A percentile compares a stretch with the other conserved stretches of the same genome.
These are phyloP conservation scores for Menura novaehollandiae DNA, from an alignment of 2,113 vertebrate genomes.

Conservation along the genomic window DNA sequence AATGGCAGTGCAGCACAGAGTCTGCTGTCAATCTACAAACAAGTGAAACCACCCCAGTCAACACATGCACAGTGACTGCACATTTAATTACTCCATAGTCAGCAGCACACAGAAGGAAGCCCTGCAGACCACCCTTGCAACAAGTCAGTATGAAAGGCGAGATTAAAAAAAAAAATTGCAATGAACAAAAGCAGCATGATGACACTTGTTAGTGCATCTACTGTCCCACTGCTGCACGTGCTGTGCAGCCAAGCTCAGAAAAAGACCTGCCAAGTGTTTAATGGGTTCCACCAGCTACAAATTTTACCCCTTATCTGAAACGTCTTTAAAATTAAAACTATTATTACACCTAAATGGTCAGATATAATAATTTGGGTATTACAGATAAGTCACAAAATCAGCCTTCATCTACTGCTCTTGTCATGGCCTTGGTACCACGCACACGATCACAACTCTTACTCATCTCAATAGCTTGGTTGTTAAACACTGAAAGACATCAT, in stretches of 20 bases:
- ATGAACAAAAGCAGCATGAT: not conserved
- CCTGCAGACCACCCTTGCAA: not conserved
- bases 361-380: not conserved
- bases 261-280: not conserved
- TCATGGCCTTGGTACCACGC: fast-evolving
- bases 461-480: not conserved
- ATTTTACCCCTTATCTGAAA: not conserved
- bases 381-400: not conserved
- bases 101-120: not conserved
- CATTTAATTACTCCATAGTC: not conserved
- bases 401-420: not conserved
- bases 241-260: not conserved
- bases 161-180: not conserved
- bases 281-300: not conserved
- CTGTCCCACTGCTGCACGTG: fast-evolving
- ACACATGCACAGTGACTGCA: fast-evolving
- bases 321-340: not conserved
- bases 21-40: not conserved
- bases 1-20: not conserved
- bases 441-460: fast-evolving
- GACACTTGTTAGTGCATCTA: not conserved
- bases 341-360: not conserved
- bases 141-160: not conserved
- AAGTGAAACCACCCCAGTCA: not conserved
- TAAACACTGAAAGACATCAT: not conserved